Evolutionary conservation across 1,140 invertebrate genomes (phyloP).

Genomic region (Pseudomyrmex dendroicus): DNA sequence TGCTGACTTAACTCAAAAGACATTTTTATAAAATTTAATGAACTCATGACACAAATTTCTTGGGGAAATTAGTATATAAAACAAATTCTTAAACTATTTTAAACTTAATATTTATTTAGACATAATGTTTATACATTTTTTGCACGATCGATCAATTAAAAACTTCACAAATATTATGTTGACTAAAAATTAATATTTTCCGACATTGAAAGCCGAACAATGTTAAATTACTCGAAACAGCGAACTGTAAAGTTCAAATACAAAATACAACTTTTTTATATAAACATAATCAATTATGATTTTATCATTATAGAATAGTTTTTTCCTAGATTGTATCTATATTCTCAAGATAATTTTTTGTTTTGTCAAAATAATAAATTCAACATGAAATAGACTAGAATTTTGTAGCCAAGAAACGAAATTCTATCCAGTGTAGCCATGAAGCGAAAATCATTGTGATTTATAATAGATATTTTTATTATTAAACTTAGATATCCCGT

Average conservation of each 20-base stretch:
- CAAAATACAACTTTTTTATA: slow-evolving; percentile 59
- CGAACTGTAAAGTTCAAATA: slow-evolving; percentile 55
- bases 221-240: slow-evolving; percentile 59
- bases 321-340: slow-evolving; percentile 38
- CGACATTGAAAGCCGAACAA: slow-evolving; percentile 62
- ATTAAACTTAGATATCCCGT: slow-evolving; percentile 79
- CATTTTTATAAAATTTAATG: too few species aligned
- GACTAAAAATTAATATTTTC: slow-evolving; percentile 19
- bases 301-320: slow-evolving; percentile 67
- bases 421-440: slow-evolving; percentile 68
- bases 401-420: slow-evolving; percentile 65
- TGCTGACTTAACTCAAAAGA: too few species aligned
- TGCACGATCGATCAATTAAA: slow-evolving; percentile 42
- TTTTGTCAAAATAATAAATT: slow-evolving; percentile 57
- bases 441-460: slow-evolving; percentile 76
- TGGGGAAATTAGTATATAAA: too few species aligned
- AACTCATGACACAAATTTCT: too few species aligned
- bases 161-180: slow-evolving; percentile 46
- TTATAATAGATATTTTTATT: slow-evolving; percentile 79
- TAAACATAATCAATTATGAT: slow-evolving; percentile 48
- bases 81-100: slow-evolving; percentile 22
- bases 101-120: slow-evolving; percentile 33
- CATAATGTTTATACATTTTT: neutral
- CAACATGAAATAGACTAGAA: slow-evolving; percentile 75
- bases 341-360: slow-evolving; percentile 33